Base-by-base conservation (phyloP, 2,888 invertebrate genomes). In the Agonopterix arenella region DNA sequence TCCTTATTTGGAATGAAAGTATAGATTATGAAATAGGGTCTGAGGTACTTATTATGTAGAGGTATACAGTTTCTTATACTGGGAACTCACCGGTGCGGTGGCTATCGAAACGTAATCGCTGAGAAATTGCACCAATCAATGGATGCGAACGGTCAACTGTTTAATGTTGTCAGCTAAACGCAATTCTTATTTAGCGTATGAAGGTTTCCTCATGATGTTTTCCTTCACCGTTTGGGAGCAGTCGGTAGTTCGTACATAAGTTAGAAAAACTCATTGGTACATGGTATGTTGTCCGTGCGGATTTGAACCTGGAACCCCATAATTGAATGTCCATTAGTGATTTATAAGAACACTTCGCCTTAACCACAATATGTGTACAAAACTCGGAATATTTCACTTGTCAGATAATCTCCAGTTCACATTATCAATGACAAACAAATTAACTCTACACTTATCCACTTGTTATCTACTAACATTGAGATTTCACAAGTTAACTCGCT, bases 401-500 rank as follows among this genome's bases (percentile, higher is more conserved):
- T 56, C 71, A 73, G 81, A 80, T 85, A 77, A 88, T 85, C 85
- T 81, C 62, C 52, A 76, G 66, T 74, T 68, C 68, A 72, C 61
- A 75, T 76, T 86, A 84, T 84, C 84, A 76, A 73, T 73, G 64
- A 76, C 77, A 81, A 83, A 80, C 82, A 82, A 73, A 80, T 74
- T 73, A 74, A 66, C 64, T 60, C 61, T n/a, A n/a, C 62, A 63
- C 68, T 60, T 58, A 64, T 59, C 62, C 58, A 61, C 43, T 56
- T 58, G 62, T 73, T 77, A 73, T 76, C 73, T 69, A 49, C 43
- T 8, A 9, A n/a, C 52, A 54, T 52, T 59, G 46, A 55, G 53
- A 62, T 64, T 68, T 68, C 60, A 57, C 57, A 63, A 62, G 55
- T 36, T 36, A 16, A 57, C 51, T 52, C 18, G 28, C 28, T 40